Base-by-base conservation (phyloP, 2,113 vertebrate genomes). In the Mesitornis unicolor region DNA sequence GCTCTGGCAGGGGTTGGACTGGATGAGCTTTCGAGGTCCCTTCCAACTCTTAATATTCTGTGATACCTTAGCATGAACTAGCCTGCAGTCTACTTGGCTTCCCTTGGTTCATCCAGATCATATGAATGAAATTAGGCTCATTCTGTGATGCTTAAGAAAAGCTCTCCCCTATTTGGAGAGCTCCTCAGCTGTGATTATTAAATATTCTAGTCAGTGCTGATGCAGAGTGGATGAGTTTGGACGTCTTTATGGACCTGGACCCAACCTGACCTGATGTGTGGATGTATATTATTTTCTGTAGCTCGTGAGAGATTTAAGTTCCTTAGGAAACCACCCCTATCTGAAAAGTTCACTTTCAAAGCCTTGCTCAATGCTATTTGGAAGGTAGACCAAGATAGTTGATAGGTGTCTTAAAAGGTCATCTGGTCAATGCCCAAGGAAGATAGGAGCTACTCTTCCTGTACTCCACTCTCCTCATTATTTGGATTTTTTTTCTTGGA, bases 311-410 rank as follows among this genome's bases (percentile, higher is more conserved):
- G 3, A n/a, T 78, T 71, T 74, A 0, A 1, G 8, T 3, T 80
- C 38, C 54, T 47, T 54, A 18, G 35, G 12, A 47, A 85, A 67
- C 20, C 0, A 0, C 3, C 3, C 2, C 2, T 29, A 2, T 17
- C 33, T 42, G 36, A 53, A 88, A 67, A 56, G 4, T 15, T 60
- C 21, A 10, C 2, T 71, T 11, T 43, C 40, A 21, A 16, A 54
- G 7, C 6, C 19, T 81, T 64, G 20, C 7, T 43, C 21, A 10
- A 18, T 12, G 6, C 17, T 5, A 5, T 60, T 84, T 63, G 18
- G 22, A 70, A 75, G 22, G 28, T 0, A 59, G 10, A 26, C 8
- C 35, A 59, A 51, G 26, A 45, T 2, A 24, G 48, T 60, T 16
- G 13, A 28, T 43, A 69, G 6, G 16, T 60, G 12, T 26, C 38